Evolutionary conservation across 2,113 vertebrate genomes (phyloP).

Genomic region (Circaetus cinerascens): DNA sequence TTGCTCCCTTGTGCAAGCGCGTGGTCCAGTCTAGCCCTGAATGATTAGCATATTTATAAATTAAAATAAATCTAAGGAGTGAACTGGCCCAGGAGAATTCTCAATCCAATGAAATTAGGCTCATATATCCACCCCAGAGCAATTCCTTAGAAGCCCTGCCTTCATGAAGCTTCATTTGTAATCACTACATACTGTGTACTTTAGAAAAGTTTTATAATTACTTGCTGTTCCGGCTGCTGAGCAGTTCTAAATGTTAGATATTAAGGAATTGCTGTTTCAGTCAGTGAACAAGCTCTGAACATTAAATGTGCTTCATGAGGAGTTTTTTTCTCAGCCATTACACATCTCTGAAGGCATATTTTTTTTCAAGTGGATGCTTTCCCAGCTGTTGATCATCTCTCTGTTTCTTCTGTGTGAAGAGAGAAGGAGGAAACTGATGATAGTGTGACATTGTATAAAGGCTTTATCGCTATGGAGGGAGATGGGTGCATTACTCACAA

Average conservation of each 20-base stretch:
- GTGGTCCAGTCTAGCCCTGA: background rate
- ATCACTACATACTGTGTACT: conserved; percentile 42
- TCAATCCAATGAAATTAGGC: conserved; percentile 27
- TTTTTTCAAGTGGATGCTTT: conserved; percentile 60
- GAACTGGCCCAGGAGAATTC: background rate
- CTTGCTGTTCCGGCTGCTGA: conserved; percentile 14
- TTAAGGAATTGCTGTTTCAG: conserved; percentile 30
- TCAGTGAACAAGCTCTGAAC: conserved; percentile 30
- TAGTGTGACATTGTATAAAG: background rate
- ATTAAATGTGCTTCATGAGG: conserved; percentile 32
- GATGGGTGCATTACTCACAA: background rate
- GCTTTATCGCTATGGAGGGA: background rate
- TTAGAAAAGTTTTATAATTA: conserved; percentile 31
- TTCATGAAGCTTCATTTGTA: conserved; percentile 47
- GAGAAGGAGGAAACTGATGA: background rate
- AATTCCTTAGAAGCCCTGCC: conserved; percentile 5
- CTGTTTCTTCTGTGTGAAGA: background rate
- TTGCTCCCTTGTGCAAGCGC: background rate
- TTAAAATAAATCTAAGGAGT: background rate
- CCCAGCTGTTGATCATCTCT: conserved; percentile 57
- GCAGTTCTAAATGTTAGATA: conserved; percentile 12
- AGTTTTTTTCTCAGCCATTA: conserved; percentile 48
- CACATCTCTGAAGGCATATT: conserved; percentile 53
- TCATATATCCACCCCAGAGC: background rate
- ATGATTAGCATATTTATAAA: background rate